phyloP scores from a whole-genome alignment of 2,888 invertebrate species.

The Clunio marinus region DNA sequence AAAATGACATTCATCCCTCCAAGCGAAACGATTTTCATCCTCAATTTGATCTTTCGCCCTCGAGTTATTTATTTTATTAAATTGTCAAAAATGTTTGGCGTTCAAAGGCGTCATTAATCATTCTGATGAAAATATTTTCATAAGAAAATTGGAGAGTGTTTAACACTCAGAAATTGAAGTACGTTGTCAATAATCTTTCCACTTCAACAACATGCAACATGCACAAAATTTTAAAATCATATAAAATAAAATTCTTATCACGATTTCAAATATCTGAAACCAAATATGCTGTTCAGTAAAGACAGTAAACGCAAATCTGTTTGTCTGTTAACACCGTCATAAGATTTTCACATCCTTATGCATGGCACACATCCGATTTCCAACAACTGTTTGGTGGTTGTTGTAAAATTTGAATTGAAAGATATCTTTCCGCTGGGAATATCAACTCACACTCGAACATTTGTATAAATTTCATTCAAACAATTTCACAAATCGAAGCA shows the following conservation, averaged over 20 bases:
- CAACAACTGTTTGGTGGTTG: not conserved
- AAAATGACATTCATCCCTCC: not conserved
- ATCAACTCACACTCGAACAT: too few species aligned
- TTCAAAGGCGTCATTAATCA: slow-evolving; percentile 22
- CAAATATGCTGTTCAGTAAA: slow-evolving; percentile 6
- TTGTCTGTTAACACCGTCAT: not conserved
- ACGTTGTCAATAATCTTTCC: too few species aligned
- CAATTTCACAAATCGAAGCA: slow-evolving; percentile 2
- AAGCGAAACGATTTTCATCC: not conserved
- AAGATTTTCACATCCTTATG: slow-evolving; percentile 21
- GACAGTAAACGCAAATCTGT: not conserved
- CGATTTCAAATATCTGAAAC: slow-evolving; percentile 26
- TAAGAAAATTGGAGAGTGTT: not conserved
- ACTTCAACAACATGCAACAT: not conserved
- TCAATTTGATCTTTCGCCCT: slow-evolving; percentile 25
- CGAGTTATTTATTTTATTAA: slow-evolving; percentile 36
- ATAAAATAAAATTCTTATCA: slow-evolving; percentile 26
- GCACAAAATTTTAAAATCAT: not conserved
- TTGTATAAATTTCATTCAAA: not conserved
- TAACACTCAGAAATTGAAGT: too few species aligned
- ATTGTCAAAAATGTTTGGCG: slow-evolving; percentile 19
- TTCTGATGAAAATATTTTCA: not conserved
- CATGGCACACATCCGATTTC: not conserved
- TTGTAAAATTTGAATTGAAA: not conserved
- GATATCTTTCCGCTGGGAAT: slow-evolving; percentile 13